Base-by-base conservation (phyloP, 2,113 vertebrate species). In the Amia ocellicauda region DNA sequence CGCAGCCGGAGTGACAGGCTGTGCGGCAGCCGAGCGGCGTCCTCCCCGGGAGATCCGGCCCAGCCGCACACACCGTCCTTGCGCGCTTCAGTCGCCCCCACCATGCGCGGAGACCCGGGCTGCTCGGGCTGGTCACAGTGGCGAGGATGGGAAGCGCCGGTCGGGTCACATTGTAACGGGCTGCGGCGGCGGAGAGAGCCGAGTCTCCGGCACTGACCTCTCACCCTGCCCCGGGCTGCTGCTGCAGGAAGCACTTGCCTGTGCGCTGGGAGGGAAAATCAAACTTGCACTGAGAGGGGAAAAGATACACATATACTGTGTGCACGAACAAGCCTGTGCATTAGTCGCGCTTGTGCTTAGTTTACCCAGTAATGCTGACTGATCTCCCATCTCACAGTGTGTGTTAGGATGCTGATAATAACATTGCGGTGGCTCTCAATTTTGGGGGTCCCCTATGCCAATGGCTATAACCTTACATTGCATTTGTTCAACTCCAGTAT, bases 151-250 rank as follows among this genome's bases (percentile, higher is more conserved):
- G 7, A 23, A 52, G 50, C 50, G 72, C 19, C 67, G 60, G 61
- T 62, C 78, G 56, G 83, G 82, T 85, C 86, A 88, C 86, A 67
- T 77, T 82, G 80, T 82, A 75, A 71, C 68, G 83, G 82, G 80
- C 71, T 83, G 84, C 84, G 76, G 83, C 70, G 75, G 80, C 68
- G 58, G 24, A 63, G 60, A 55, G 20, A 69, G 47, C 68, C 64
- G 50, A 27, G 60, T 64, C 43, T 56, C 67, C 60, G 71, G 75
- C 31, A 22, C 13, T 85, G 80, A 87, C 85, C 85, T 79, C 73
- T 83, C 76, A 82, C 77, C 80, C 74, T 70, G 72, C 70, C 77
- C 67, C 27, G 70, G 54, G 56, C 73, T 69, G 64, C 57, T 66
- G 66, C 67, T 64, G 66, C 74, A 77, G 74, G 74, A 75, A 81